Evolutionary conservation across 1,140 invertebrate species (phyloP).

Genomic region (Gonatopus flavifemur): DNA sequence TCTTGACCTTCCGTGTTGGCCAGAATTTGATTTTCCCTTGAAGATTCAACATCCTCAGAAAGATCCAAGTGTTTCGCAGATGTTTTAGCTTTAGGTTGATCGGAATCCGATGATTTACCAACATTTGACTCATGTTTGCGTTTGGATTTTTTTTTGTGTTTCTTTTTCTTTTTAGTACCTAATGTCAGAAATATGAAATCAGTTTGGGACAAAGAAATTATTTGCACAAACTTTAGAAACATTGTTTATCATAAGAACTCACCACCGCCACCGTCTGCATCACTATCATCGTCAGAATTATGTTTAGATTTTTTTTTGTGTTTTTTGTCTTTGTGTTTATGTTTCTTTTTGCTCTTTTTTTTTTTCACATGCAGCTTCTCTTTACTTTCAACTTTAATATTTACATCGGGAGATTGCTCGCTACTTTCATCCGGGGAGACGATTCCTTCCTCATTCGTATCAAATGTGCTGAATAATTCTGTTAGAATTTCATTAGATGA

Average conservation of each 20-base stretch:
- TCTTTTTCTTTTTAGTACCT: conserved; percentile 60
- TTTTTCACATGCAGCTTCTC: conserved; percentile 51
- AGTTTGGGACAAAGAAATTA: background rate
- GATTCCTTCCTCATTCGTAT: conserved; percentile 44
- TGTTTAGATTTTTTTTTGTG: conserved; percentile 60
- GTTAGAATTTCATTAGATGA: conserved; percentile 78
- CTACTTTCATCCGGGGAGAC: conserved; percentile 25
- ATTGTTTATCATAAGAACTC: too few relatives aligned
- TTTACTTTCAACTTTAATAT: conserved; percentile 46
- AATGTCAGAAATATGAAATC: conserved; percentile 2
- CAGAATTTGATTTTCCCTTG: background rate
- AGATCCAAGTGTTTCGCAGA: conserved; percentile 3
- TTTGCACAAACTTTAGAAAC: conserved; percentile 17
- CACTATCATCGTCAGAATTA: conserved; percentile 57
- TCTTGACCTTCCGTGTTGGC: conserved; percentile 15
- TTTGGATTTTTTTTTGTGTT: conserved; percentile 61
- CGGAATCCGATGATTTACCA: conserved; percentile 43
- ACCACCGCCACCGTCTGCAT: conserved; percentile 48
- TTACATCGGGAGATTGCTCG: conserved; percentile 44
- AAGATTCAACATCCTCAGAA: conserved; percentile 1
- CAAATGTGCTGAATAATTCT: conserved; percentile 75
- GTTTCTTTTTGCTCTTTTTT: conserved; percentile 55
- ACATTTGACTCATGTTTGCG: conserved; percentile 55
- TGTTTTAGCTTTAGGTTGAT: conserved; percentile 33
- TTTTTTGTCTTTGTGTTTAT: conserved; percentile 60